Evolutionary conservation across 2,888 invertebrate genomes (phyloP).

Genomic region (Trachelus tabidus): DNA sequence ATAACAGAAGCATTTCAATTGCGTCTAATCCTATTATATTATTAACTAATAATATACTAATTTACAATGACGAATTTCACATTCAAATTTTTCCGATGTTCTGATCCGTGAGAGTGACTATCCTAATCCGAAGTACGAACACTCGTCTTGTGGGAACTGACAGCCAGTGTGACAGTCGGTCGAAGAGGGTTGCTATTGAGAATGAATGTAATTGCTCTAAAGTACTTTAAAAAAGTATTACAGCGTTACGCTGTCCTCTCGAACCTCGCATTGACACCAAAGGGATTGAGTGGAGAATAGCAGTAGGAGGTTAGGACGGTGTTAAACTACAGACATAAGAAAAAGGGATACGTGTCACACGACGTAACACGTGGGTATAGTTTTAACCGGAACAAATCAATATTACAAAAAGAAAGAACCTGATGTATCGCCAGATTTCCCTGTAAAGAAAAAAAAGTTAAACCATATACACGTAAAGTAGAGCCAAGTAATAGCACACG

Average conservation of each 20-base stretch:
- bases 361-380: neutral
- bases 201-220: neutral
- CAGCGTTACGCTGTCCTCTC: neutral
- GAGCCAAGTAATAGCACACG: neutral
- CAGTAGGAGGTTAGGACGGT: neutral
- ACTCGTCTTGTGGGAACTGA: neutral
- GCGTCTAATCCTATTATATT: no score
- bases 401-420: neutral
- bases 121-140: neutral
- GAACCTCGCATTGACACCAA: neutral
- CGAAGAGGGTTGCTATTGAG: neutral
- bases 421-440: neutral
- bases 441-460: neutral
- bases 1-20: neutral
- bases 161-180: neutral
- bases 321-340: neutral
- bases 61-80: no score
- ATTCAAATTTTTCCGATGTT: neutral
- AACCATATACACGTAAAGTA: neutral
- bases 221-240: neutral
- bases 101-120: neutral
- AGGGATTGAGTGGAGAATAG: neutral
- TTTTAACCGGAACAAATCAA: neutral
- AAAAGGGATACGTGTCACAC: neutral
- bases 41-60: no score